phyloP scores from a whole-genome alignment of 37 sponge, comb jelly and placozoan genomes.

The Ephydatia muelleri region DNA sequence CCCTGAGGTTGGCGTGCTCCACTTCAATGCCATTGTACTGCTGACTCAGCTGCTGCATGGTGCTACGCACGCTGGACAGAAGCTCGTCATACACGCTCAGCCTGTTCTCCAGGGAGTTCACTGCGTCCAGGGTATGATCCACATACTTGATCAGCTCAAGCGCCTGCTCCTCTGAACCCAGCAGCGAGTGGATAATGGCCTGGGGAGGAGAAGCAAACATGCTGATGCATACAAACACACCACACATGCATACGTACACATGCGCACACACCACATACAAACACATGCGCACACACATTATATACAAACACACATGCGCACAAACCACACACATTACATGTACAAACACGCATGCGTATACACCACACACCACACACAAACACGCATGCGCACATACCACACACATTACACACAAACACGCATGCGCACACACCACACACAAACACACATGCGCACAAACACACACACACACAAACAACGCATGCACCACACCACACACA shows the following conservation, averaged over 20 bases:
- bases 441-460: too few relatives aligned
- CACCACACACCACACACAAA: too few relatives aligned
- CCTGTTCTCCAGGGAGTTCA: conserved; percentile 57
- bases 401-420: too few relatives aligned
- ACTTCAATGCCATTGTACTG: conserved; percentile 62
- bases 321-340: too few relatives aligned
- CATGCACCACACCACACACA: too few relatives aligned
- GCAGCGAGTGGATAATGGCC: conserved; percentile 79
- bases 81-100: conserved; percentile 64
- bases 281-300: too few relatives aligned
- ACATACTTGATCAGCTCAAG: conserved; percentile 58
- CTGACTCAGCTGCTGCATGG: conserved; percentile 57
- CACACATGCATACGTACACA: neutral
- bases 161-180: conserved; percentile 84
- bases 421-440: too few relatives aligned
- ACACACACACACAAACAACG: too few relatives aligned
- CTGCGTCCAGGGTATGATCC: conserved; percentile 64
- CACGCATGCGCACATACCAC: too few relatives aligned
- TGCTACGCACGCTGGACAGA: conserved; percentile 55
- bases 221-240: neutral
- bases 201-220: neutral
- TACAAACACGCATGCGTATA: too few relatives aligned
- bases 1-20: conserved; percentile 70
- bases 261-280: too few relatives aligned
- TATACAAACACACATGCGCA: too few relatives aligned